Percentiles rank a stretch among this genome's conserved stretches.
Conservation (phyloP, 2,113 vertebrate genomes). For the Hippocampus zosterae region DNA sequence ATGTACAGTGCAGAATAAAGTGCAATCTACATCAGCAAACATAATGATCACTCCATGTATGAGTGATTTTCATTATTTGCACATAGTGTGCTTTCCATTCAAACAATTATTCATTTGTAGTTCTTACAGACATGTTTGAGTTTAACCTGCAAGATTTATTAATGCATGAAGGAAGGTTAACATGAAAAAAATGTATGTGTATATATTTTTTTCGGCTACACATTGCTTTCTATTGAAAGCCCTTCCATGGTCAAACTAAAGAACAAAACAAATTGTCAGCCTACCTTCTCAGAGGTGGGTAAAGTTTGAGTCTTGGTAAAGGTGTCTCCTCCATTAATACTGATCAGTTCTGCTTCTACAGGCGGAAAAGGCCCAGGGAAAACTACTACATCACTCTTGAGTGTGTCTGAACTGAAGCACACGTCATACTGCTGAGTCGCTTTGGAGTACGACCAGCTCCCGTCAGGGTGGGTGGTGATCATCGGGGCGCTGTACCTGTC, state of each 20-base stretch:
- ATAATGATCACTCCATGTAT: too few species aligned
- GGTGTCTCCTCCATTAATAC: not conserved
- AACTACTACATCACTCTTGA: constrained; percentile 12
- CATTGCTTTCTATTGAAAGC: too few species aligned
- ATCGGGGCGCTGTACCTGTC: too few species aligned
- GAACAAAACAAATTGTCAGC: not conserved
- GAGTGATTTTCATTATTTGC: not conserved
- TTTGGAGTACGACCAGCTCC: not conserved
- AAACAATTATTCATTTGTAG: too few species aligned
- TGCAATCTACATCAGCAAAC: too few species aligned
- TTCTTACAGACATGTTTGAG: too few species aligned
- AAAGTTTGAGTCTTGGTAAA: constrained; percentile 10
- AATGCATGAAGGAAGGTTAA: too few species aligned
- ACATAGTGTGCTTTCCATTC: not conserved
- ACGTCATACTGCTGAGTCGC: constrained; percentile 13
- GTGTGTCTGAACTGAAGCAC: constrained; percentile 15
- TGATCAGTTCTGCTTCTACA: not conserved
- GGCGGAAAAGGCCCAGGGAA: not conserved
- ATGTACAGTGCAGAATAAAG: too few species aligned
- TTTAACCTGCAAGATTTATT: too few species aligned
- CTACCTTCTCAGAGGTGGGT: constrained; percentile 3
- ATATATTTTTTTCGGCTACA: too few species aligned
- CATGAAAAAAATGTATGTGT: too few species aligned
- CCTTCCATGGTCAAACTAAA: not conserved
- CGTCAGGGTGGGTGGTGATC: too few species aligned